Percentiles rank a stretch among this genome's conserved stretches.
Evolutionary conservation across 2,113 vertebrate genomes (phyloP).

Genomic region (Romanogobio albipinnatus): DNA sequence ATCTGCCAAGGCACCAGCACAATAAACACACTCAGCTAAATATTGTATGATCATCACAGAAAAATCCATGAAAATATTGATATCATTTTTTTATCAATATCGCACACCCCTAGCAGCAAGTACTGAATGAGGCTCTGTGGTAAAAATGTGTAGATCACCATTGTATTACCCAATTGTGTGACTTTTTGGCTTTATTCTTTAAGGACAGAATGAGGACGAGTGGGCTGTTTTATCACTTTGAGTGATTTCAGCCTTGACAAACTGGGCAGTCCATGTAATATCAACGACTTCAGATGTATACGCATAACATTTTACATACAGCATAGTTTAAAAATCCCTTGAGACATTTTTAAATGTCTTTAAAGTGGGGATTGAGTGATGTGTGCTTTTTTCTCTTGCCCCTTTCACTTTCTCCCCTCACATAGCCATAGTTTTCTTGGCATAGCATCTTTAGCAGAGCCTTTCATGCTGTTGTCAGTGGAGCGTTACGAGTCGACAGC

Average conservation of each 20-base stretch:
- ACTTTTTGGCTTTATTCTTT: background rate
- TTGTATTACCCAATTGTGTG: background rate
- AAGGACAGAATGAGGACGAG: slow-evolving; percentile 13
- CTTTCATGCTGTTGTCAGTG: slow-evolving; percentile 45
- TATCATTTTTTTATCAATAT: too few species aligned
- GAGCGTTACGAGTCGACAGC: slow-evolving; percentile 38
- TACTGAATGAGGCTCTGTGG: background rate
- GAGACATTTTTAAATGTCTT: background rate
- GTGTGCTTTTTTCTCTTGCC: background rate
- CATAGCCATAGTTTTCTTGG: slow-evolving; percentile 28
- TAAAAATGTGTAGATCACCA: background rate
- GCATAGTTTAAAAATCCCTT: background rate
- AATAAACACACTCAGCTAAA: too few species aligned
- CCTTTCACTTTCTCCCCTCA: slow-evolving; percentile 2
- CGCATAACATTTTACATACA: background rate
- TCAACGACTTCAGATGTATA: background rate
- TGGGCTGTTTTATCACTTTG: background rate
- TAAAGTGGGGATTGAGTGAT: slow-evolving; percentile 1
- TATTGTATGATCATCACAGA: too few species aligned
- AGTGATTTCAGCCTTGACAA: background rate
- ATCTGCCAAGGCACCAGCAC: too few species aligned
- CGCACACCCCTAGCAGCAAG: too few species aligned
- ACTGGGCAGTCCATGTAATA: background rate
- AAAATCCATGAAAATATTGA: too few species aligned
- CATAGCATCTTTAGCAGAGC: slow-evolving; percentile 23